A percentile compares a stretch with the other conserved stretches of the same genome.
These are phyloP conservation scores for Schizopygopsis pylzovi DNA, from an alignment of 2,797 vertebrate genomes.

Conservation along the genomic window DNA sequence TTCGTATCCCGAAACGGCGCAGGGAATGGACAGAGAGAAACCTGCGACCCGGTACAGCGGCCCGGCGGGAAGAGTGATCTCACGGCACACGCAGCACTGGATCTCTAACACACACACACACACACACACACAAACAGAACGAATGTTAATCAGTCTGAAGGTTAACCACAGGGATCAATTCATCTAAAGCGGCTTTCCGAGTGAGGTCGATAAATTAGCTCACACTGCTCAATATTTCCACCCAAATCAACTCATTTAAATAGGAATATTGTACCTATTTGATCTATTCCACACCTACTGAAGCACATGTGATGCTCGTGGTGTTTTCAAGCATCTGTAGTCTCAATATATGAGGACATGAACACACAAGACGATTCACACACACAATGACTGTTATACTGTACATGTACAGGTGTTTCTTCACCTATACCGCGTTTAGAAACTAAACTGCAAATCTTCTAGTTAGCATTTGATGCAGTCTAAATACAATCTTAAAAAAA, in stretches of 20 bases:
- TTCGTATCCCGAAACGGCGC: conserved; percentile 80
- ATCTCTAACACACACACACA: conserved; percentile 57
- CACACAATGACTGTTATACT: too few relatives aligned
- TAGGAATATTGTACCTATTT: not conserved
- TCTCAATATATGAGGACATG: too few relatives aligned
- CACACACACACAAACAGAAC: not conserved
- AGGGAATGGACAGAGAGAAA: conserved; percentile 82
- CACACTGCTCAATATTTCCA: not conserved
- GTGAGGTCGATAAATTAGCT: not conserved
- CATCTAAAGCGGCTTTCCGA: not conserved
- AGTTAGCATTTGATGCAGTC: not conserved
- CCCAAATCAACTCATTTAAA: not conserved
- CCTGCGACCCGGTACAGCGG: conserved; percentile 86
- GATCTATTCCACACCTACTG: not conserved
- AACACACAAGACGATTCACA: too few relatives aligned
- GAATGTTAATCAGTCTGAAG: not conserved
- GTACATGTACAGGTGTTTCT: too few relatives aligned
- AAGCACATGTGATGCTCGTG: not conserved
- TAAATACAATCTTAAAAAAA: not conserved
- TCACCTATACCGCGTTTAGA: not conserved
- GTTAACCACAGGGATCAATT: not conserved
- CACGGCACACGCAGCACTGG: conserved; percentile 74
- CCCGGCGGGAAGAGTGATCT: conserved; percentile 82
- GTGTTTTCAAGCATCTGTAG: not conserved
- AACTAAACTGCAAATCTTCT: not conserved